Evolutionary conservation across 2,797 vertebrate species (phyloP).

Genomic region (Dallia pectoralis): DNA sequence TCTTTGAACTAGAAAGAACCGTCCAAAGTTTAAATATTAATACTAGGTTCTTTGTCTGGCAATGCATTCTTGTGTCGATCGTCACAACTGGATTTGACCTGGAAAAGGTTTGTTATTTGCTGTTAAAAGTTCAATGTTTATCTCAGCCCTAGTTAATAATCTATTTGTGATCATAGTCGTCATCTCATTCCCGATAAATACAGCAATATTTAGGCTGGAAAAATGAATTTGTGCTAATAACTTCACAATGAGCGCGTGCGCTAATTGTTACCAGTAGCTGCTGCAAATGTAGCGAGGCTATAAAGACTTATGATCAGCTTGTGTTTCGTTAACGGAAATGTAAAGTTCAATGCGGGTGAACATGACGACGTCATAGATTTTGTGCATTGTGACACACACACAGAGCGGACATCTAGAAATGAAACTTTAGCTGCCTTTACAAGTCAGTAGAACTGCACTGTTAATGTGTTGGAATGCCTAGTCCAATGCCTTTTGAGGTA

Average conservation of each 20-base stretch:
- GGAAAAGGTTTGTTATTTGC: background rate
- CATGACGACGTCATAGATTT: background rate
- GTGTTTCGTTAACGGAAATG: background rate
- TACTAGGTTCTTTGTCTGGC: background rate
- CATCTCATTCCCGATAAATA: background rate
- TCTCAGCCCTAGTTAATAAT: background rate
- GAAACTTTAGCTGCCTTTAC: conserved; percentile 5
- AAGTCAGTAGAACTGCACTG: conserved; percentile 8
- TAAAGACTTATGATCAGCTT: background rate
- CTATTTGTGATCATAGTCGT: background rate
- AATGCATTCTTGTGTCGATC: background rate
- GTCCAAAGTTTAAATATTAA: background rate
- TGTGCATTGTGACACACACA: conserved; percentile 9
- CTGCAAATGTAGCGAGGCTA: background rate
- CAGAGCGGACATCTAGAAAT: conserved; percentile 1
- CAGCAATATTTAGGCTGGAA: background rate
- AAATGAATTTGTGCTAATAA: conserved; percentile 2
- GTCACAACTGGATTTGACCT: background rate
- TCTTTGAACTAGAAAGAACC: background rate
- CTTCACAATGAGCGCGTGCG: background rate
- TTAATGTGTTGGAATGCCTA: conserved; percentile 2
- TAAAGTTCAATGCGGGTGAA: background rate
- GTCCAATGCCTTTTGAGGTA: conserved; percentile 1
- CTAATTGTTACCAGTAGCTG: conserved; percentile 3
- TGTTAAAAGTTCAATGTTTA: background rate